A percentile compares a stretch with the other conserved stretches of the same genome.
phyloP scores from a whole-genome alignment of 30 jellyfish, hydroid and myxozoan species.

The Haliclystus octoradiatus region DNA sequence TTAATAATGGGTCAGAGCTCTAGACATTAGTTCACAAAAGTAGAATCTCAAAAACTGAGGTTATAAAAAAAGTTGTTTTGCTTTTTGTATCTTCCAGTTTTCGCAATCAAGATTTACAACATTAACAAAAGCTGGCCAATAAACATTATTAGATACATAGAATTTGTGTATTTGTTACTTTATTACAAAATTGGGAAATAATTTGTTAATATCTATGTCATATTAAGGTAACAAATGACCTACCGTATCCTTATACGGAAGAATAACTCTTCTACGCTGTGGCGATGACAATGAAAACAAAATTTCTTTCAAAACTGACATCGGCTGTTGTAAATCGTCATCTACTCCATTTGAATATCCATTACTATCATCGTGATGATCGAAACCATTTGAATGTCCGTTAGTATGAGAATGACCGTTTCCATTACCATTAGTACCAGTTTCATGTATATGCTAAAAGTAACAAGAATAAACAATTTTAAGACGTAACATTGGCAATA shows the following conservation, averaged over 20 bases:
- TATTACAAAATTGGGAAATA: no score
- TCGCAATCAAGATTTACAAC: neutral
- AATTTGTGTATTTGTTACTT: no score
- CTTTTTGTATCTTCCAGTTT: neutral
- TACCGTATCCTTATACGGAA: slow-evolving; percentile 81
- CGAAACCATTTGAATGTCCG: neutral
- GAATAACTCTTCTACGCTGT: slow-evolving; percentile 47
- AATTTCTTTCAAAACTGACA: neutral
- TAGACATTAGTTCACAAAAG: neutral
- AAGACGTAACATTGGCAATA: no score
- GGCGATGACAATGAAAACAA: neutral
- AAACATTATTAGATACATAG: no score
- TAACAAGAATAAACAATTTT: no score
- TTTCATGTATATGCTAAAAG: no score
- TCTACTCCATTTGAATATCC: no score
- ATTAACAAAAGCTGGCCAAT: neutral
- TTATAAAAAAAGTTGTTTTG: neutral
- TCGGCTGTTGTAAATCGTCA: neutral
- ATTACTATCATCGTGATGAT: no score
- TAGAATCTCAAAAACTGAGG: neutral
- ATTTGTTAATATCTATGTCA: no score
- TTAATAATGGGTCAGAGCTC: no score
- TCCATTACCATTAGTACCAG: no score
- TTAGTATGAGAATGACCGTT: neutral
- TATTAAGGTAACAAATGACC: no score